Evolutionary conservation across 1,140 invertebrate genomes (phyloP), one percentile per base, ranked within the genome.

Genomic region (Acyrthosiphon pisum): DNA sequence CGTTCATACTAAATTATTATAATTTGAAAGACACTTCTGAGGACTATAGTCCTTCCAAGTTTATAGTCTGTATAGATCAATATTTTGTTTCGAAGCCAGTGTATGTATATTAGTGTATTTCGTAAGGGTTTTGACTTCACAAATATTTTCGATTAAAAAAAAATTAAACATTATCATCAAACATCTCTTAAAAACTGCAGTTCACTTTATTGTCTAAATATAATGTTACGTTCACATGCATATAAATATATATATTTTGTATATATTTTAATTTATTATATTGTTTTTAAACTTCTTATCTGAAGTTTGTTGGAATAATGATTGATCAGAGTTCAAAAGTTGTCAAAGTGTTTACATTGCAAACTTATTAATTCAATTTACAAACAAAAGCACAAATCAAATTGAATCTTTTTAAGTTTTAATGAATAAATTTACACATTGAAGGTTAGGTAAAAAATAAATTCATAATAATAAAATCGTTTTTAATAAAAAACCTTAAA

Each of bases 321-420:
- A 76, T 76, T 76, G n/a, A 76, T 76, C 60, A 76, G 30, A 76
- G 60, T 76, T 76, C 14, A 76, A 76, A 76, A 76, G 60, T n/a
- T 76, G 60, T 76, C 60, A 76, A 68, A 68, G 60, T 76, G 60
- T n/a, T 76, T n/a, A 76, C 60, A 76, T 76, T 76, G 14, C 23
- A 76, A 76, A 76, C 14, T 76, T 76, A n/a, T n/a, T n/a, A n/a
- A n/a, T n/a, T n/a, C n/a, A 76, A 76, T n/a, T 76, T 76, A n/a
- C n/a, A n/a, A 76, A 76, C 60, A 76, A n/a, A 76, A n/a, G 30
- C n/a, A n/a, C n/a, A n/a, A 76, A 76, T n/a, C 60, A n/a, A n/a
- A 76, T 18, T 76, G 11, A n/a, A 76, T 18, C 1, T 14, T 68
- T n/a, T n/a, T 76, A 76, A 76, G 60, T 76, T 76, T n/a, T n/a